These are phyloP conservation scores for Spicauda simplicius DNA, from an alignment of 2,888 invertebrate genomes.

Conservation along the genomic window DNA sequence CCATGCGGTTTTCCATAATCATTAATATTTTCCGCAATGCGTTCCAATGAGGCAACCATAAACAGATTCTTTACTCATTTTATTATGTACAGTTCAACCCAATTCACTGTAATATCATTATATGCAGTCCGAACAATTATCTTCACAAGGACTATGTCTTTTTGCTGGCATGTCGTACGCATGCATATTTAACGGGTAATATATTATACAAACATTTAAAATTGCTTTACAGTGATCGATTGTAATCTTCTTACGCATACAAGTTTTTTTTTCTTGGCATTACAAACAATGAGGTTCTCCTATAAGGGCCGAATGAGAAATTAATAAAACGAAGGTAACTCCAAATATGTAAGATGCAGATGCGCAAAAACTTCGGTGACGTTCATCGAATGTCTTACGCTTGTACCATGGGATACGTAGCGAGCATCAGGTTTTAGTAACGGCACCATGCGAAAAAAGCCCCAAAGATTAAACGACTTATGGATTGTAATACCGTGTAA, in stretches of 20 bases:
- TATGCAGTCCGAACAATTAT: conserved; percentile 21
- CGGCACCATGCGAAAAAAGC: conserved; percentile 4
- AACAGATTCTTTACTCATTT: neutral
- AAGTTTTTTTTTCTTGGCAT: conserved; percentile 40
- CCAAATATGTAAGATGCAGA: conserved; percentile 44
- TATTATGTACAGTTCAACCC: conserved; percentile 5
- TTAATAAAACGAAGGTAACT: conserved; percentile 49
- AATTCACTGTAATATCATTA: conserved; percentile 21
- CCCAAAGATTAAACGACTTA: conserved; percentile 7
- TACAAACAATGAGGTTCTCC: conserved; percentile 35
- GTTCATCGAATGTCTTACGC: conserved; percentile 33
- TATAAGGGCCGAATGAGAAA: conserved; percentile 42
- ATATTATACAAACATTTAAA: conserved; percentile 38
- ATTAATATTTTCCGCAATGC: neutral
- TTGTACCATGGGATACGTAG: conserved; percentile 26
- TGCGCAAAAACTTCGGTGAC: conserved; percentile 36
- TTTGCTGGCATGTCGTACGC: conserved; percentile 10
- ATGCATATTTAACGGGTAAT: conserved; percentile 35
- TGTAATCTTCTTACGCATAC: conserved; percentile 35
- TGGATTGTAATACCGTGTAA: conserved; percentile 12
- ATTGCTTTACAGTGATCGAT: conserved; percentile 38
- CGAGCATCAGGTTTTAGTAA: neutral
- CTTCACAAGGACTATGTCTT: conserved; percentile 24
- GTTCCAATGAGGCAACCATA: neutral
- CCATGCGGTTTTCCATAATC: neutral